Percentiles rank a stretch among this genome's conserved stretches.
Evolutionary conservation across 2,797 vertebrate species (phyloP).

Genomic region (Coccyzus lansbergi): DNA sequence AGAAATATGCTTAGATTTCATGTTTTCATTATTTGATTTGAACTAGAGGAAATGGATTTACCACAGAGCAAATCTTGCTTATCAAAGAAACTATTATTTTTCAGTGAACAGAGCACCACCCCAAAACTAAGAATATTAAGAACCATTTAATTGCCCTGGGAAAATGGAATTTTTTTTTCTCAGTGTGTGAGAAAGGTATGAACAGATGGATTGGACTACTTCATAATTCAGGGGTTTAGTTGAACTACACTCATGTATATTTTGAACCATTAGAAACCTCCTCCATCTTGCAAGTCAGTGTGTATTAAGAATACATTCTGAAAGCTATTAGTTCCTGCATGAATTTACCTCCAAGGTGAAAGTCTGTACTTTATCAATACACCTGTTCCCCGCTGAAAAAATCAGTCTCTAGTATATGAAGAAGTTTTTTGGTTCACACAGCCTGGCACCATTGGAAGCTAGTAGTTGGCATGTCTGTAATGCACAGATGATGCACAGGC

Average conservation of each 20-base stretch:
- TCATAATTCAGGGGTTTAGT: constrained; percentile 5
- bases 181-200: background rate
- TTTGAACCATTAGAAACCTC: constrained; percentile 8
- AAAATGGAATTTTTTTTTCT: background rate
- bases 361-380: background rate
- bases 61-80: background rate
- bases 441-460: background rate
- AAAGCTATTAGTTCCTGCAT: background rate
- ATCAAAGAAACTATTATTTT: background rate
- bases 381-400: background rate
- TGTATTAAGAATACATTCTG: background rate
- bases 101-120: background rate
- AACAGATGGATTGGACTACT: background rate
- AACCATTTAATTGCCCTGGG: background rate
- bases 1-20: background rate
- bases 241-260: background rate
- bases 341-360: background rate
- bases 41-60: background rate
- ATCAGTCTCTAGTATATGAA: background rate
- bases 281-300: background rate
- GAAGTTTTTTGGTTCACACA: background rate
- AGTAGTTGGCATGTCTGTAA: background rate
- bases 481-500: background rate
- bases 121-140: background rate
- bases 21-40: background rate